Conservation (phyloP, 1,140 invertebrate genomes). For the Drosophila santomea region DNA sequence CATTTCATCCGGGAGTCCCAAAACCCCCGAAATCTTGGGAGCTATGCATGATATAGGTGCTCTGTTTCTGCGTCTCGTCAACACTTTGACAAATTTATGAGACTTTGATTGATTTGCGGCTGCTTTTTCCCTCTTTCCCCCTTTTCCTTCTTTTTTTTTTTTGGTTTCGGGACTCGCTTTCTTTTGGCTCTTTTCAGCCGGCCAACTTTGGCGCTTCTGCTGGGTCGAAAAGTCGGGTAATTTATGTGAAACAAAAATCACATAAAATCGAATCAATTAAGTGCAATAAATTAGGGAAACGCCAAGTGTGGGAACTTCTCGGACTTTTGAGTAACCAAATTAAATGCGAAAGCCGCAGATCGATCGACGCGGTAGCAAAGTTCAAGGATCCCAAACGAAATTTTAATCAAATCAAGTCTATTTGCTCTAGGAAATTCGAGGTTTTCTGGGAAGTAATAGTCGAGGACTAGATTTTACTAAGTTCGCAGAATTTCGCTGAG, state of each 20-base stretch:
- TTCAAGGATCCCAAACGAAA: constrained; percentile 44
- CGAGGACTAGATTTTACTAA: too few relatives aligned
- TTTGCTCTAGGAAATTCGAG: not conserved
- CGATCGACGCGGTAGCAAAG: constrained; percentile 18
- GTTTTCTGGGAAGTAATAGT: too few relatives aligned
- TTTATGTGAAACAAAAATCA: constrained; percentile 43
- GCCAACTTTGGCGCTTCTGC: constrained; percentile 47
- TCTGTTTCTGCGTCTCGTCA: constrained; percentile 66
- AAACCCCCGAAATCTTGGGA: constrained; percentile 9
- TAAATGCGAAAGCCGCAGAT: constrained; percentile 1
- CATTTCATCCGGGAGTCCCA: constrained; percentile 50
- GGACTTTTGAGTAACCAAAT: not conserved
- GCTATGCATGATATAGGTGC: constrained; percentile 11
- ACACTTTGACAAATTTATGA: constrained; percentile 82
- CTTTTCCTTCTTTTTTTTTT: not conserved
- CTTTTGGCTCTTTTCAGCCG: not conserved
- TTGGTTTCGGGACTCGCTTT: constrained; percentile 16
- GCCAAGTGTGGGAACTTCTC: constrained; percentile 19
- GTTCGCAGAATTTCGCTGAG: not conserved
- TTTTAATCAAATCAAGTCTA: not conserved
- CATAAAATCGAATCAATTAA: constrained; percentile 70
- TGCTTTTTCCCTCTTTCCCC: constrained; percentile 4
- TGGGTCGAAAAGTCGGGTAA: constrained; percentile 21
- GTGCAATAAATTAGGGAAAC: constrained; percentile 61
- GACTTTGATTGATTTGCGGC: constrained; percentile 84